Percentiles rank a stretch among this genome's conserved stretches.
These are phyloP conservation scores for Prunella strophiata DNA, from an alignment of 2,797 vertebrate species.

Conservation along the genomic window DNA sequence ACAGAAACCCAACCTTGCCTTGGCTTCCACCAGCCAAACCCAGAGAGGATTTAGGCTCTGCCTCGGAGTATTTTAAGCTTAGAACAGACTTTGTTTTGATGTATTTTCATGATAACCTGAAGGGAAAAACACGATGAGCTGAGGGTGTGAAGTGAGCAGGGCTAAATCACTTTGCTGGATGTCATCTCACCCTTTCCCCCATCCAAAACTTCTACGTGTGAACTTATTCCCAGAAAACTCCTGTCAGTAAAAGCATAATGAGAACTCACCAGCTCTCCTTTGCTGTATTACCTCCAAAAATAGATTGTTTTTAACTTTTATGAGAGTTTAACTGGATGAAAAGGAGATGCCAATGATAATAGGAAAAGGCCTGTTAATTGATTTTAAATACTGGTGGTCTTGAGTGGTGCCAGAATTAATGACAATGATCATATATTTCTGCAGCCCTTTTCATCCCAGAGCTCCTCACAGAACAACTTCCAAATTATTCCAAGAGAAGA, in stretches of 20 bases:
- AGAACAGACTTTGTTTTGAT: background rate
- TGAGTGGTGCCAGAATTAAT: constrained; percentile 13
- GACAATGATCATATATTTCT: constrained; percentile 31
- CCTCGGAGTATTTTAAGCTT: background rate
- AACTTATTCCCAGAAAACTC: constrained; percentile 15
- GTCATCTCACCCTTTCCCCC: background rate
- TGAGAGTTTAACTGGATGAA: background rate
- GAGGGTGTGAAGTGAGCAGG: background rate
- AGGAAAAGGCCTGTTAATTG: constrained; percentile 56
- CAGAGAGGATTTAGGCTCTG: background rate
- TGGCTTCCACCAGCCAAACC: background rate
- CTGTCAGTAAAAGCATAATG: background rate
- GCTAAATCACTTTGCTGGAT: background rate
- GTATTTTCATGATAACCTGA: background rate
- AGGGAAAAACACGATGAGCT: background rate
- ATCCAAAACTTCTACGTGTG: background rate
- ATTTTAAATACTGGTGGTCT: constrained; percentile 58
- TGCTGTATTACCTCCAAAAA: constrained; percentile 35
- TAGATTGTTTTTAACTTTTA: constrained; percentile 48
- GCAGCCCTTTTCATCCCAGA: constrained; percentile 7
- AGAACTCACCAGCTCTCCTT: constrained; percentile 7
- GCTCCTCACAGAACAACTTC: background rate
- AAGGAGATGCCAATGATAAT: constrained; percentile 48
- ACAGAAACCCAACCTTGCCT: background rate
- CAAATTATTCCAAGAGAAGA: background rate